phyloP scores from a whole-genome alignment of 2,797 vertebrate species.

The Ptychadena robeensis region DNA sequence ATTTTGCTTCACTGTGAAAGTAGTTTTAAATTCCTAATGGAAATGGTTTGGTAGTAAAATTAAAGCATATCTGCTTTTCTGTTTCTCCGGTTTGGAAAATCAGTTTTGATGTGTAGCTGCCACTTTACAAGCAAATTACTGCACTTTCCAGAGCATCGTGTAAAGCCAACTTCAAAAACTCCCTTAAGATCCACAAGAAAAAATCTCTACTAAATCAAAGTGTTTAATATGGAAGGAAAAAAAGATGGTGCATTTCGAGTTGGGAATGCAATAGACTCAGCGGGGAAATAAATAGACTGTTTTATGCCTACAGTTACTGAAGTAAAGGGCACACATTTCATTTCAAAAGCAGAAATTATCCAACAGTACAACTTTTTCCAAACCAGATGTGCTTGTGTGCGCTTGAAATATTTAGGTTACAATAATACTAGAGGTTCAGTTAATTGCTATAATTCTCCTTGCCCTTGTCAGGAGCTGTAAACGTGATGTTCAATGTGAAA shows the following conservation, averaged over 20 bases:
- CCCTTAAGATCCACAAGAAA: constrained; percentile 86
- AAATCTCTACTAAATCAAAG: constrained; percentile 90
- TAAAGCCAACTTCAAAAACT: constrained; percentile 89
- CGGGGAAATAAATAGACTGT: constrained; percentile 80
- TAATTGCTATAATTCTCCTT: constrained; percentile 77
- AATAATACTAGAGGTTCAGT: constrained; percentile 84
- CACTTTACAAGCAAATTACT: constrained; percentile 88
- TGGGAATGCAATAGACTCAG: constrained; percentile 80
- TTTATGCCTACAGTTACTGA: constrained; percentile 79
- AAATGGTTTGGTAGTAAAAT: constrained; percentile 80
- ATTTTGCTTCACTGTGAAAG: constrained; percentile 46
- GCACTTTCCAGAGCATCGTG: constrained; percentile 90
- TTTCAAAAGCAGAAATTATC: constrained; percentile 79
- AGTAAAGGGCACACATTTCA: constrained; percentile 77
- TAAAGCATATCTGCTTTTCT: constrained; percentile 87
- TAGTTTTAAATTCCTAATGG: constrained; percentile 69
- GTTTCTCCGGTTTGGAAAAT: constrained; percentile 87
- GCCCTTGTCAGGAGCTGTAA: background rate
- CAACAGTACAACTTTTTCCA: constrained; percentile 79
- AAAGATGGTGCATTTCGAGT: constrained; percentile 80
- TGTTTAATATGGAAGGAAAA: constrained; percentile 82
- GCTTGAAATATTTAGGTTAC: constrained; percentile 86
- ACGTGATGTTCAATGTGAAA: background rate
- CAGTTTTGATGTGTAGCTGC: constrained; percentile 89
- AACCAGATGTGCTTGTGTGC: constrained; percentile 85